phyloP scores from a whole-genome alignment of 2,797 vertebrate species.

The Malacoraja senta region DNA sequence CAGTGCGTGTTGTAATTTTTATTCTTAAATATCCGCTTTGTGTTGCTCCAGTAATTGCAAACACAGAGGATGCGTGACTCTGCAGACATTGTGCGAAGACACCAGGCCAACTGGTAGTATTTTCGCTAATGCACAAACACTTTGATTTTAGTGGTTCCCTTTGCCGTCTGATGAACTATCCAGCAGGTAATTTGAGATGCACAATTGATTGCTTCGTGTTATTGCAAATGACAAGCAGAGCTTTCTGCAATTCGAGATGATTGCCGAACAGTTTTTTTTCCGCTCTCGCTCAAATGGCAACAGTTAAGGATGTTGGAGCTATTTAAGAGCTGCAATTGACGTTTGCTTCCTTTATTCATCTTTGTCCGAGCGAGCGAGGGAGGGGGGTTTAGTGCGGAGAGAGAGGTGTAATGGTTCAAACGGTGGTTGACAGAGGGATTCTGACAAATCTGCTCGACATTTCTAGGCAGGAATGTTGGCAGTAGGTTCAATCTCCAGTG shows the following conservation, averaged over 20 bases:
- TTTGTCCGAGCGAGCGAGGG: not conserved
- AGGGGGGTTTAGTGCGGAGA: too few species aligned
- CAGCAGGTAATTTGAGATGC: conserved; percentile 29
- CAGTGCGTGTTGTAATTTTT: conserved; percentile 21
- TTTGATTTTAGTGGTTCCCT: conserved; percentile 26
- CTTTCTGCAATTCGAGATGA: conserved; percentile 26
- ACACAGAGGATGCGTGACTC: conserved; percentile 2
- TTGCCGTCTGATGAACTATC: conserved; percentile 27
- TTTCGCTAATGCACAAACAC: conserved; percentile 31
- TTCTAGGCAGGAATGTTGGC: too few species aligned
- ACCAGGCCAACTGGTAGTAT: conserved; percentile 11
- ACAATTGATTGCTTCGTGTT: conserved; percentile 20
- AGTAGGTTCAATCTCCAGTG: too few species aligned
- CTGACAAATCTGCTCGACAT: too few species aligned
- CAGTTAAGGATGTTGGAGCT: conserved; percentile 17
- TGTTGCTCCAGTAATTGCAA: conserved; percentile 27
- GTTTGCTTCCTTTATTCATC: not conserved
- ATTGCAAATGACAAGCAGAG: conserved; percentile 31
- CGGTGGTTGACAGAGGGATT: too few species aligned
- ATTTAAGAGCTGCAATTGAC: conserved; percentile 19
- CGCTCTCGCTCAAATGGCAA: not conserved
- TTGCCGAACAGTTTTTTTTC: conserved; percentile 4
- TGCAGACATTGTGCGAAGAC: not conserved
- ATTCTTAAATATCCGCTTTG: conserved; percentile 7
- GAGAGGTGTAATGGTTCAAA: too few species aligned